A percentile compares a stretch with the other conserved stretches of the same genome.
These are phyloP conservation scores for Yasuhikotakia modesta DNA, from an alignment of 2,797 vertebrate genomes.

Conservation along the genomic window DNA sequence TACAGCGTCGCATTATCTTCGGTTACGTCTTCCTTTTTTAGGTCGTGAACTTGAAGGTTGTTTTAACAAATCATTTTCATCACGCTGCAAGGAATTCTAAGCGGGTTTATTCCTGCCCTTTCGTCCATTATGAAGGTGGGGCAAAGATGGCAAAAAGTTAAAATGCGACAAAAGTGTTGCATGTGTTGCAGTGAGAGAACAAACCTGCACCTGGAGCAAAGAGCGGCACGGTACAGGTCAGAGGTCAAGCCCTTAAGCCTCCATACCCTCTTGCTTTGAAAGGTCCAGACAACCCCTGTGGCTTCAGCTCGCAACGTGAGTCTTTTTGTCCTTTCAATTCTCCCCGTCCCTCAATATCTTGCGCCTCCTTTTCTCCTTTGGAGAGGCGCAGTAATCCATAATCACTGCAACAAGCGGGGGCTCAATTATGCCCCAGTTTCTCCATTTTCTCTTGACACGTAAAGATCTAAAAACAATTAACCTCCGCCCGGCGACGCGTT, in stretches of 20 bases:
- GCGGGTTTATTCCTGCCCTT: background rate
- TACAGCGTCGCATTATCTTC: constrained; percentile 58
- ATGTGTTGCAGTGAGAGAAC: constrained; percentile 53
- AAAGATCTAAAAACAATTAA: constrained; percentile 86
- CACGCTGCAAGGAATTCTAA: background rate
- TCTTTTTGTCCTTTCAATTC: constrained; percentile 73
- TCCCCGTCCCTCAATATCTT: constrained; percentile 41
- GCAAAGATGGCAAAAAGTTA: background rate
- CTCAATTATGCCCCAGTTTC: constrained; percentile 78
- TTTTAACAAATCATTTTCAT: constrained; percentile 39
- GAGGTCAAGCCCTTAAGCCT: constrained; percentile 80
- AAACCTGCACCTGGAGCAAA: constrained; percentile 86
- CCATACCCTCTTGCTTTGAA: constrained; percentile 73
- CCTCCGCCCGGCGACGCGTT: constrained; percentile 71
- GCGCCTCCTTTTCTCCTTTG: constrained; percentile 55
- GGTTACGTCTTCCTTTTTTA: constrained; percentile 21
- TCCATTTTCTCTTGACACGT: constrained; percentile 76
- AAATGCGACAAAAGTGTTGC: constrained; percentile 26
- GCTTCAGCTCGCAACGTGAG: constrained; percentile 78
- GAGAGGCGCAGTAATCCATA: constrained; percentile 83
- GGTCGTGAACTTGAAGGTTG: constrained; percentile 25
- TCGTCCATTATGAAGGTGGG: background rate
- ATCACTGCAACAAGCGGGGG: constrained; percentile 81
- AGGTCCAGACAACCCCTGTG: constrained; percentile 84
- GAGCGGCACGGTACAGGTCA: constrained; percentile 78